Evolutionary conservation across 30 jellyfish, hydroid and myxozoan species (phyloP).

Genomic region (Calvadosia cruxmelitensis): DNA sequence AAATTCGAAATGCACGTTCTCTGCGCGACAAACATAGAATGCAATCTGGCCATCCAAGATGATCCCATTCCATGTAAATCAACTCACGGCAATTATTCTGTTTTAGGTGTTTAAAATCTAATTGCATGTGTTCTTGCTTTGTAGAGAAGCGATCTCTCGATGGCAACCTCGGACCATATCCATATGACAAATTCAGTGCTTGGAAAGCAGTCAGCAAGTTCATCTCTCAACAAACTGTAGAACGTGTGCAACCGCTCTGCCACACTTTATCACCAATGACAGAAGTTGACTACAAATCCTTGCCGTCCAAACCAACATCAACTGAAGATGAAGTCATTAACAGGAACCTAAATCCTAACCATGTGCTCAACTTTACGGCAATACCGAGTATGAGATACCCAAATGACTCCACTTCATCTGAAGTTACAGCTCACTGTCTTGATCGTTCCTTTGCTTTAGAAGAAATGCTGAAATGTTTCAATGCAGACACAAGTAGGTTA

Average conservation of each 20-base stretch:
- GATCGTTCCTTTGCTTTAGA: constrained; percentile 51
- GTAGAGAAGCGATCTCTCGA: constrained; percentile 26
- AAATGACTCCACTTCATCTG: constrained; percentile 38
- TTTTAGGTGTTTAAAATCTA: too few species aligned
- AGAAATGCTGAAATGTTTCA: neutral
- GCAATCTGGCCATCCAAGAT: too few species aligned
- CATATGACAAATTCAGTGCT: constrained; percentile 34
- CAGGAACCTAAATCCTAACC: neutral
- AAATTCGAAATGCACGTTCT: too few species aligned
- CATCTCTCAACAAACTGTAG: constrained; percentile 28
- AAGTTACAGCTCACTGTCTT: constrained; percentile 32
- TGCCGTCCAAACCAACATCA: neutral
- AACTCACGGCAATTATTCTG: too few species aligned
- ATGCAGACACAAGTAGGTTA: neutral
- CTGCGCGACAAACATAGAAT: too few species aligned
- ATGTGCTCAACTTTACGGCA: constrained; percentile 5
- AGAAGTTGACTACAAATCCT: constrained; percentile 29
- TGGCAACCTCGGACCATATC: constrained; percentile 55
- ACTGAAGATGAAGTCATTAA: neutral
- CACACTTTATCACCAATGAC: constrained; percentile 36
- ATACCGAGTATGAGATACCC: constrained; percentile 50
- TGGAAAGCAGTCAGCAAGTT: constrained; percentile 37
- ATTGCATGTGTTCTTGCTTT: too few species aligned
- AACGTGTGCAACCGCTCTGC: constrained; percentile 46
- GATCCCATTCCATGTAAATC: too few species aligned